Base-by-base conservation (phyloP, 2,113 vertebrate species). In the Cephalopterus ornatus region DNA sequence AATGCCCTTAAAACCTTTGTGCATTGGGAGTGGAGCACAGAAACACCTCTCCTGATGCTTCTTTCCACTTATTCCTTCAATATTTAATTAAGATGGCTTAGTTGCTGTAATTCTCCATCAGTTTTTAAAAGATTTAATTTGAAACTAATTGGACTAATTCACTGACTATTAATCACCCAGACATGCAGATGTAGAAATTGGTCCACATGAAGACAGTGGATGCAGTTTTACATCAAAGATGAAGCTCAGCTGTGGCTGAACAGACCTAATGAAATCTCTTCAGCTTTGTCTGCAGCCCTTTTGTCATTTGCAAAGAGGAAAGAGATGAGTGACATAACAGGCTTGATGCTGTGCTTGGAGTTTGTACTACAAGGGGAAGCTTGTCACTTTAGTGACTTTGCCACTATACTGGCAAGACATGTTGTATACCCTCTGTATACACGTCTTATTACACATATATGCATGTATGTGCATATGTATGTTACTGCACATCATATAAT, bases 51-150 rank as follows among this genome's bases (percentile, higher is more conserved):
- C 61, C 32, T n/a, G 58, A 26, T 70, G 37, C 50, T 91, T 91
- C 55, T 71, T 95, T 63, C 44, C 53, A 70, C 37, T 72, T 76
- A 49, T 4, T 79, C 22, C 55, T 88, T 95, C 59, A 88, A 47
- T 90, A 88, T 94, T 94, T 95, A 94, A 94, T 97, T 92, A 95
- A 65, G 13, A 63, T 18, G 49, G 58, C 52, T 85, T 94, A 53
- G 46, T 72, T 1, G 6, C 66, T 73, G 11, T 83, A 84, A 87
- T 88, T 88, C 24, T 76, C 32, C 24, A 22, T 78, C 50, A 83
- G 6, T 68, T 82, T 85, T 93, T 14, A 42, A 81, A 79, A 94
- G 6, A 55, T 33, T 73, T 90, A 72, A 94, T 95, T 92, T 81
- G 63, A 91, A 96, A 86, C 27, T 85, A 90, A 90, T 91, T 79